Conservation (phyloP, 2,797 vertebrate species). For the Acrossocheilus fasciatus region DNA sequence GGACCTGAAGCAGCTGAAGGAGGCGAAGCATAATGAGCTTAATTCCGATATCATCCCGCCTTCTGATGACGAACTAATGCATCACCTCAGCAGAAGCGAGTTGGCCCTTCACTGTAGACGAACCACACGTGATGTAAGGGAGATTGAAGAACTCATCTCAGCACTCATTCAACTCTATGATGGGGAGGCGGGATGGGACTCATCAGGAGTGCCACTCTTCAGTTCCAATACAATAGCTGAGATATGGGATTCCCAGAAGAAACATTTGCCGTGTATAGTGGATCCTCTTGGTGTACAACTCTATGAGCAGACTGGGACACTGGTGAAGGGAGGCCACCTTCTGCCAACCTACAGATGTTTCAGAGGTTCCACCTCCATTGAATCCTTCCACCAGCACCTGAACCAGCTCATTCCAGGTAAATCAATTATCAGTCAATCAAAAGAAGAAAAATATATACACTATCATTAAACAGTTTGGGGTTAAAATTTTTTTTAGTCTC, state of each 20-base stretch:
- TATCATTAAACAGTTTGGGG: too few relatives aligned
- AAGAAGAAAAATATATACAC: too few relatives aligned
- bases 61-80: conserved; percentile 29
- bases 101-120: conserved; percentile 32
- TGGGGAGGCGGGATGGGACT: conserved; percentile 19
- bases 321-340: conserved; percentile 19
- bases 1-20: conserved; percentile 32
- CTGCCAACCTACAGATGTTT: conserved; percentile 41
- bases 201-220: conserved; percentile 22
- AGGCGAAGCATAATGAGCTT: conserved; percentile 25
- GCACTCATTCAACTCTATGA: conserved; percentile 14
- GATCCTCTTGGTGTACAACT: conserved; percentile 39
- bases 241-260: conserved; percentile 23
- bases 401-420: conserved; percentile 42
- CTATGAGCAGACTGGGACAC: conserved; percentile 40
- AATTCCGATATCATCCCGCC: background rate
- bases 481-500: too few relatives aligned
- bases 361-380: conserved; percentile 24
- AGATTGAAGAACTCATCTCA: conserved; percentile 7
- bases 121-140: background rate
- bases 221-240: background rate
- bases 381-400: conserved; percentile 22
- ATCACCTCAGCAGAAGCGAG: conserved; percentile 14
- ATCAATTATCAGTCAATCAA: too few relatives aligned
- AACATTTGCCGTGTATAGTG: conserved; percentile 38